phyloP scores from a whole-genome alignment of 2,888 invertebrate genomes.

The Thecophora atra region DNA sequence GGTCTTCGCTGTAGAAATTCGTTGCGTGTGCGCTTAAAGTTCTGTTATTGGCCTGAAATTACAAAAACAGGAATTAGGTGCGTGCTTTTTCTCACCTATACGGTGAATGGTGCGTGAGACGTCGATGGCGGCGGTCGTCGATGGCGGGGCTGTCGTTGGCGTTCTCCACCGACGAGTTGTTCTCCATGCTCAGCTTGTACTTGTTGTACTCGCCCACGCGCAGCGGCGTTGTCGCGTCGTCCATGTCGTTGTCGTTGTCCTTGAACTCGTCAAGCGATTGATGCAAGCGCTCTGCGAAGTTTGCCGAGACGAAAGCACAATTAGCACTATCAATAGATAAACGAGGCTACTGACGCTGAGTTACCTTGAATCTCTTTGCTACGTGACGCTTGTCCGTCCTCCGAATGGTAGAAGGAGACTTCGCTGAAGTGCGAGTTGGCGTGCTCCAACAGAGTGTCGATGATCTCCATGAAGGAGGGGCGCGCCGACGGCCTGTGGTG shows the following conservation, averaged over 20 bases:
- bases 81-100: constrained; percentile 59
- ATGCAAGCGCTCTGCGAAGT: constrained; percentile 46
- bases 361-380: constrained; percentile 53
- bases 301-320: constrained; percentile 21
- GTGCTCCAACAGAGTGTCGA: constrained; percentile 77
- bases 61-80: constrained; percentile 48
- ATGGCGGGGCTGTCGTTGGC: constrained; percentile 59
- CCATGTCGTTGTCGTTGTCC: constrained; percentile 56
- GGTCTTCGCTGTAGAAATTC: background rate
- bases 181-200: constrained; percentile 61
- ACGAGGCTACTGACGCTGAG: too few relatives aligned
- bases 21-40: constrained; percentile 12
- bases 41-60: constrained; percentile 53
- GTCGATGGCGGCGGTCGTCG: constrained; percentile 57
- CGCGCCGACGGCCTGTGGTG: constrained; percentile 80
- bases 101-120: constrained; percentile 64
- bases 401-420: constrained; percentile 73
- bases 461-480: constrained; percentile 86
- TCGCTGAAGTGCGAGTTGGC: constrained; percentile 70
- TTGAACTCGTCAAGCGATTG: constrained; percentile 48
- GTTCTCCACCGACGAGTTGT: constrained; percentile 59
- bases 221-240: constrained; percentile 65
- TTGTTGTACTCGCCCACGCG: constrained; percentile 62
- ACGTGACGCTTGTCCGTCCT: constrained; percentile 60
- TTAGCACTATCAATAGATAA: constrained; percentile 1